phyloP scores from a whole-genome alignment of 2,888 invertebrate species.

The Drosophila lacicola region DNA sequence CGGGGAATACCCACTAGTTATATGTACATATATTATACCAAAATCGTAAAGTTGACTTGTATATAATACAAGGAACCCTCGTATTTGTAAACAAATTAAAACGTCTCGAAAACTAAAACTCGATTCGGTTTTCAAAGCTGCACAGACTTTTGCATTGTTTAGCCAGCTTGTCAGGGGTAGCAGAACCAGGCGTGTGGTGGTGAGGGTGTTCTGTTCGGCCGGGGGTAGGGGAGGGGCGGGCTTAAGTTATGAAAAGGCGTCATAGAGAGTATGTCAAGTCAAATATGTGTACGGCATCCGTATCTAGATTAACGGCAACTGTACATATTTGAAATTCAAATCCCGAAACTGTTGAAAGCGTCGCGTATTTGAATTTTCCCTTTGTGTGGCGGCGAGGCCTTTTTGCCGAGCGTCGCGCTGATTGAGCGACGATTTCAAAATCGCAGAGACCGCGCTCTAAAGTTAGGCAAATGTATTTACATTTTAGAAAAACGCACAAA shows the following conservation, averaged over 20 bases:
- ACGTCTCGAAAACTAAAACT: conserved; percentile 58
- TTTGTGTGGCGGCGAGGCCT: conserved; percentile 41
- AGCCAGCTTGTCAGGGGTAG: conserved; percentile 14
- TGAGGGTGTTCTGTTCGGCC: neutral
- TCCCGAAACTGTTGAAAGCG: conserved; percentile 61
- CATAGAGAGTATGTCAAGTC: conserved; percentile 61
- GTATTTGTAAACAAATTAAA: conserved; percentile 64
- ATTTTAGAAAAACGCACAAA: conserved; percentile 68
- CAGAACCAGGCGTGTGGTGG: neutral
- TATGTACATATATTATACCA: no score
- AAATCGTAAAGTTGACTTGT: no score
- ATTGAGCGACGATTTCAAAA: conserved; percentile 69
- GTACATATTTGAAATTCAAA: conserved; percentile 76
- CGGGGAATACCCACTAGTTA: no score
- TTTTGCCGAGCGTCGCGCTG: conserved; percentile 29
- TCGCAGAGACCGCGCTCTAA: conserved; percentile 61
- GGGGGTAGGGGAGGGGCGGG: neutral
- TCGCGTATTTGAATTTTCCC: conserved; percentile 66
- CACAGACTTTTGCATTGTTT: conserved; percentile 52
- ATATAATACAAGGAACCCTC: conserved; percentile 23
- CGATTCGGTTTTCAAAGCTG: conserved; percentile 46
- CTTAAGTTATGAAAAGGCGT: conserved; percentile 60
- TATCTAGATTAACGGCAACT: conserved; percentile 66
- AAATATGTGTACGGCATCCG: conserved; percentile 49
- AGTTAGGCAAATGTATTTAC: conserved; percentile 81